Evolutionary conservation across 2,888 invertebrate species (phyloP).

Genomic region (Automeris io): DNA sequence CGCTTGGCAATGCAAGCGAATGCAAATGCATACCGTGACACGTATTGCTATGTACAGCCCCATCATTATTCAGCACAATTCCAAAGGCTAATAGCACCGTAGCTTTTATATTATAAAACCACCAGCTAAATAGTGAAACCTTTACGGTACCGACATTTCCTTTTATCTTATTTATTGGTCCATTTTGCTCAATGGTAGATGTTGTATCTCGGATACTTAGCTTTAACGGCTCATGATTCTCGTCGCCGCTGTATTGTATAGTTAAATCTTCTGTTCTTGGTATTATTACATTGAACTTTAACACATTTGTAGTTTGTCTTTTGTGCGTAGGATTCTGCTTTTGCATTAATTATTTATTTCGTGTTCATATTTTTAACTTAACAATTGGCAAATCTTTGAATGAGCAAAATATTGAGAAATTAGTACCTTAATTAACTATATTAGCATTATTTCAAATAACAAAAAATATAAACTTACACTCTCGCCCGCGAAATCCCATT

Average conservation of each 20-base stretch:
- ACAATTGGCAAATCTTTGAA: too few relatives aligned
- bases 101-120: constrained; percentile 9
- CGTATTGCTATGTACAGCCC: constrained; percentile 30
- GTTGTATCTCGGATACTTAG: constrained; percentile 25
- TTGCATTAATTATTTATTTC: too few relatives aligned
- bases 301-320: neutral
- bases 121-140: constrained; percentile 8
- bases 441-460: too few relatives aligned
- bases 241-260: constrained; percentile 13
- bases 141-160: constrained; percentile 29
- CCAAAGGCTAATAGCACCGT: constrained; percentile 14
- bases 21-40: constrained; percentile 46
- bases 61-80: constrained; percentile 25
- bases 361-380: too few relatives aligned
- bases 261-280: constrained; percentile 5
- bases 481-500: too few relatives aligned
- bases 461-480: too few relatives aligned
- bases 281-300: constrained; percentile 4
- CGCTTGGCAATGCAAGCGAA: constrained; percentile 30
- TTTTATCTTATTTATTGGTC: constrained; percentile 45
- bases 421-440: too few relatives aligned
- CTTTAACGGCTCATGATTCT: constrained; percentile 57
- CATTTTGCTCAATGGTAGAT: constrained; percentile 37
- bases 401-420: too few relatives aligned
- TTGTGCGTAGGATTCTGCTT: too few relatives aligned